A percentile compares a stretch with the other conserved stretches of the same genome.
phyloP scores from a whole-genome alignment of 2,797 vertebrate genomes.

The Lagorchestes hirsutus region DNA sequence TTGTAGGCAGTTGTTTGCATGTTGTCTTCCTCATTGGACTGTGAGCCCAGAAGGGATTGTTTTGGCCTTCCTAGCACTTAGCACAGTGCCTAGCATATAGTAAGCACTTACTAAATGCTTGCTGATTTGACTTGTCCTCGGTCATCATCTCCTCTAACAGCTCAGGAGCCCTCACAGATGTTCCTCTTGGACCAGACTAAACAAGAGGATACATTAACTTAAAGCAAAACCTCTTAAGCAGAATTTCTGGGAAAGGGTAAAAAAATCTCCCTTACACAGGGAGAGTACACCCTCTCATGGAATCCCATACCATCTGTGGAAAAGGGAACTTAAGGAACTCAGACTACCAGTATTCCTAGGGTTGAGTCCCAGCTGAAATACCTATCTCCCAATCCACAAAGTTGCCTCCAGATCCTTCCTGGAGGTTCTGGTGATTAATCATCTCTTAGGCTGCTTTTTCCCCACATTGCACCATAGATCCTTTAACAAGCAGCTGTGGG shows the following conservation, averaged over 20 bases:
- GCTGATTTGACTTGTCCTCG: not conserved
- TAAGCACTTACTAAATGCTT: too few relatives aligned
- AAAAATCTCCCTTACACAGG: not conserved
- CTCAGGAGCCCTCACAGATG: not conserved
- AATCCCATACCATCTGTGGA: not conserved
- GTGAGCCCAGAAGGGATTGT: not conserved
- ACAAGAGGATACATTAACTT: not conserved
- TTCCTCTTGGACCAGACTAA: not conserved
- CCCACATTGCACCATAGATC: not conserved
- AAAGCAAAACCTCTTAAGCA: not conserved
- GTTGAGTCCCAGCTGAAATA: not conserved
- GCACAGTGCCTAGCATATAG: too few relatives aligned
- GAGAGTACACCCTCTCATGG: not conserved
- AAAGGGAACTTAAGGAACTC: not conserved
- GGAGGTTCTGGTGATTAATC: not conserved
- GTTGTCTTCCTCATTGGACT: not conserved
- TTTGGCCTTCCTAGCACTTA: too few relatives aligned
- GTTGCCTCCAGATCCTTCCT: not conserved
- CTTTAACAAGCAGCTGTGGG: not conserved
- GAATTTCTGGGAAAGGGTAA: not conserved
- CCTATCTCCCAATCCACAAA: not conserved
- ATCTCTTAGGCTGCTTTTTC: not conserved
- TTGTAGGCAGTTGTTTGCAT: not conserved
- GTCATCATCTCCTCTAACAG: not conserved
- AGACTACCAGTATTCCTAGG: too few relatives aligned